Conservation (phyloP, 2,888 invertebrate species). For the Dendrolimus pini region DNA sequence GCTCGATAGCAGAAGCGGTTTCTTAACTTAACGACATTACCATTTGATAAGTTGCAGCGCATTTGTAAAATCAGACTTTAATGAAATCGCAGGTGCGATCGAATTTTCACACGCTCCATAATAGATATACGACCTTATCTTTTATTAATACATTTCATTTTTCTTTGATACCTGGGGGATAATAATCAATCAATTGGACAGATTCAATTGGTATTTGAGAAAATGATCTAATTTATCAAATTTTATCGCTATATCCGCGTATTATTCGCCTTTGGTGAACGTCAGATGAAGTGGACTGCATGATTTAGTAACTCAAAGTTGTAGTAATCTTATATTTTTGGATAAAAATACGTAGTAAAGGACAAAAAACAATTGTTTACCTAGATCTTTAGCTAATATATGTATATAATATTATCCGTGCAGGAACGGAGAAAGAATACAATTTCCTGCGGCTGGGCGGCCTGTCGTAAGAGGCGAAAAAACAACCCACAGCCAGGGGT, state of each 20-base stretch:
- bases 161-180: slow-evolving; percentile 14
- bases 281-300: too few relatives aligned
- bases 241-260: slow-evolving; percentile 27
- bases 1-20: too few relatives aligned
- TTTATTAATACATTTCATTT: slow-evolving; percentile 13
- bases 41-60: background rate
- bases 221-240: slow-evolving; percentile 44
- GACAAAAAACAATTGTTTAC: too few relatives aligned
- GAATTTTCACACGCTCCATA: background rate
- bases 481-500: too few relatives aligned
- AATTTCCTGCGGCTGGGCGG: too few relatives aligned
- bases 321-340: too few relatives aligned
- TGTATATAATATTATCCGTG: too few relatives aligned
- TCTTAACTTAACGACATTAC: background rate
- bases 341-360: too few relatives aligned
- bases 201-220: slow-evolving; percentile 33
- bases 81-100: background rate
- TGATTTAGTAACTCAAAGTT: too few relatives aligned
- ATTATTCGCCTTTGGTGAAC: slow-evolving; percentile 17
- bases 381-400: too few relatives aligned
- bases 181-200: slow-evolving; percentile 33
- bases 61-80: background rate
- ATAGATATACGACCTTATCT: slow-evolving; percentile 5
- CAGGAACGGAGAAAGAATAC: too few relatives aligned
- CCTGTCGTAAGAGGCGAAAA: too few relatives aligned